Base-by-base conservation (phyloP, 92 coral and sea anemone genomes). In the Porites rus region DNA sequence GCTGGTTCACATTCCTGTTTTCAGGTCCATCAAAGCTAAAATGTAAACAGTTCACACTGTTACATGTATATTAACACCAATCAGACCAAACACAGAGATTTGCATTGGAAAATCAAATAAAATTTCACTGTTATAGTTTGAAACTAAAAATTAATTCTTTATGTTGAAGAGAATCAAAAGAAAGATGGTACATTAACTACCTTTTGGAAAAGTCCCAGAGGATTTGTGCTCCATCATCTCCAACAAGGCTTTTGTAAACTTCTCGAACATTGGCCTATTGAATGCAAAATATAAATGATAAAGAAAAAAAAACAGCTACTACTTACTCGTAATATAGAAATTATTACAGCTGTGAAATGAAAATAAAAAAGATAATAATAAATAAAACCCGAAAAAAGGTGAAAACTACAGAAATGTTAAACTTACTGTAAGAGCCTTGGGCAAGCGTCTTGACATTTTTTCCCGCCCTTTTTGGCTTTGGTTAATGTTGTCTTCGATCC, bases 1-100 rank as follows among this genome's bases (percentile, higher is more conserved):
- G 70, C 46, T 77, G 82, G 43, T 77, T 77, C 1, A 77, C 3
- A n/a, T 19, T 17, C 71, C 28, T 64, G 72, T 77, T 77, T 77
- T 77, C 71, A 77, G 82, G 82, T 60, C 59, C 81, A 62, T 60
- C 43, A 22, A 77, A 43, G 70, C 82, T 77, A 77, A 71, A 50
- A 68, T 8, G 50, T 12, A 22, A 76, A 38, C 18, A 72, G 38
- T 28, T 28, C 38, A 28, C 38, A 72, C 43, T 72, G 6, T 72
- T 38, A 43, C 22, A 58, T 58, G 62, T 58, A 10, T 58, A 58
- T 58, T 22, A 58, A 58, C 11, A 58, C 62, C 11, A 58, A 58
- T 58, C 9, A 58, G 11, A 10, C 62, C 62, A 10, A 10, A 14
- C 16, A 58, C 62, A 58, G 12, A 58, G 62, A 58, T 14, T 10